Base-by-base conservation (phyloP, 1,140 invertebrate genomes). In the Triops longicaudatus region DNA sequence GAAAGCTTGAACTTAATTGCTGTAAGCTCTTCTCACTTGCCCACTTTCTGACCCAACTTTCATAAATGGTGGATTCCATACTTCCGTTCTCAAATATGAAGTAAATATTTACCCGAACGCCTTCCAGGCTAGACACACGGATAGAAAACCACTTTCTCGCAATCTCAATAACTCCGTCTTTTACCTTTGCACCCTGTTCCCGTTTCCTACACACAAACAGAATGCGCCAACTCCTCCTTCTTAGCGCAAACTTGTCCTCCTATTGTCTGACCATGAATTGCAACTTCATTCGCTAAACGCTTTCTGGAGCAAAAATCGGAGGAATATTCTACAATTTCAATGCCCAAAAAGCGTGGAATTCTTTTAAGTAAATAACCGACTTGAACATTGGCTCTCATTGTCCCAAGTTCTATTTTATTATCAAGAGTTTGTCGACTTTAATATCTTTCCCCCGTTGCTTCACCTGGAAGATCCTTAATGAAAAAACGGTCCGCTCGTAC, bases 21-120 rank as follows among this genome's bases (percentile, higher is more conserved):
- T 14, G 14, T 63, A 63, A 22, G 50, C 5, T 37, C 31, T 37
- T 7, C 31, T 37, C 31, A 22, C 22, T 63, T 22, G 17, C 50
- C 50, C 50, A 63, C 50, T 63, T 63, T 63, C 50, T 63, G 50
- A 63, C 50, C 31, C 50, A 63, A 63, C 50, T 63, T 63, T 63
- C 50, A 63, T 63, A 4, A 63, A 63, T n/a, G 14, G 14, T 14
- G 50, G 50, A 17, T 63, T 14, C 50, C 50, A 0, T 63, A 63
- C 10, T 63, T 63, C 50, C 50, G 50, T 63, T 63, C 9, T 14
- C 50, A 10, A 22, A 63, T 63, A 63, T 63, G n/a, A n/a, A 63
- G 50, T 63, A 17, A 63, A 63, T 63, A 63, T 63, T 63, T 63
- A 22, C 50, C 50, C 50, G 17, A 10, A 63, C 14, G 5, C 50